Conservation (phyloP, 2,888 invertebrate species). For the Linhomoeus sp. region DNA sequence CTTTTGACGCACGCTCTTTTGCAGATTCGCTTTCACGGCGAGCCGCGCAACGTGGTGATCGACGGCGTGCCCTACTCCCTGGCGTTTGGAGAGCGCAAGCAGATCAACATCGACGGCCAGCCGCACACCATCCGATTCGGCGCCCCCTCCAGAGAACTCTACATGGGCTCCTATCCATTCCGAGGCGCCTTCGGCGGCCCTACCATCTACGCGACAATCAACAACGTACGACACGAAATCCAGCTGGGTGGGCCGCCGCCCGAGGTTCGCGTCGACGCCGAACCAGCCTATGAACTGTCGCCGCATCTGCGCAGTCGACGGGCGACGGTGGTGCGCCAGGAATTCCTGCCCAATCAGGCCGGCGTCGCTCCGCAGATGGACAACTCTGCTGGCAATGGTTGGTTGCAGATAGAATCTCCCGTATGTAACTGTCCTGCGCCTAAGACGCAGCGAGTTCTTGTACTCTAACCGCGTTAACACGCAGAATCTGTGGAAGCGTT, state of each 20-base stretch:
- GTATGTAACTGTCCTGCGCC: no score
- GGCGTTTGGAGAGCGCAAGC: slow-evolving; percentile 17
- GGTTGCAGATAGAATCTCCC: no score
- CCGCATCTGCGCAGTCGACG: slow-evolving; percentile 9
- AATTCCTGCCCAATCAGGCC: background rate
- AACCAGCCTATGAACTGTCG: slow-evolving; percentile 50
- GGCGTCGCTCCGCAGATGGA: background rate
- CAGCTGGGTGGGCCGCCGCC: slow-evolving; percentile 76
- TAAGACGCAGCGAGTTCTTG: no score
- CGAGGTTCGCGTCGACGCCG: slow-evolving; percentile 67
- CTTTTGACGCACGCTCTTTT: no score
- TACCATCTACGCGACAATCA: slow-evolving; percentile 56
- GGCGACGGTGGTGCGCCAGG: background rate
- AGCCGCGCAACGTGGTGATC: slow-evolving; percentile 21
- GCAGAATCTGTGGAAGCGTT: no score
- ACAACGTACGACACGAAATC: slow-evolving; percentile 52
- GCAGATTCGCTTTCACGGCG: slow-evolving; percentile 17
- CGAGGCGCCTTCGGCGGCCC: slow-evolving; percentile 47
- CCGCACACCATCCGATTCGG: slow-evolving; percentile 55
- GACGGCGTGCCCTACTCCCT: slow-evolving; percentile 17
- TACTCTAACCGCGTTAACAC: no score
- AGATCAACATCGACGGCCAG: slow-evolving; percentile 28
- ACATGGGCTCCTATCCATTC: slow-evolving; percentile 65
- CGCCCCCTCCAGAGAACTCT: slow-evolving; percentile 71
- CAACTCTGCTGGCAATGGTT: background rate